Conservation (phyloP, 37 sponge, comb jelly and placozoan genomes). For the Theonella swinhoei region DNA sequence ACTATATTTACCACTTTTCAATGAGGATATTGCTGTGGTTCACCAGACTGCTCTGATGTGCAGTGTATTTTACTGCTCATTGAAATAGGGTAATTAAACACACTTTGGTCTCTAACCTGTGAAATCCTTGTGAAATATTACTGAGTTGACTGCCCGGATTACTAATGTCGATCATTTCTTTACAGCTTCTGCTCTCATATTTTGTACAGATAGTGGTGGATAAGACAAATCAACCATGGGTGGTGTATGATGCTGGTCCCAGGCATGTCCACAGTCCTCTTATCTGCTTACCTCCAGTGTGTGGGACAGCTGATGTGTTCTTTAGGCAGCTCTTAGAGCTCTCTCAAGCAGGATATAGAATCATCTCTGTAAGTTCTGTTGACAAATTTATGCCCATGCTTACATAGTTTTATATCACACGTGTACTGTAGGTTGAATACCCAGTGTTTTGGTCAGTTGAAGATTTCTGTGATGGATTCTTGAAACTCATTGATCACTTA, state of each 20-base stretch:
- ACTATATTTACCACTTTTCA: no score
- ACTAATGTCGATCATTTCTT: no score
- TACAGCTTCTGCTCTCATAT: no score
- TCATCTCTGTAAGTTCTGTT: conserved; percentile 78
- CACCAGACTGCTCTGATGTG: no score
- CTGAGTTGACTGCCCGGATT: no score
- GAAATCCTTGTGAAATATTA: no score
- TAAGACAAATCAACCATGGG: conserved; percentile 76
- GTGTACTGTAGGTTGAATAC: conserved; percentile 73
- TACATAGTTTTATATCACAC: not conserved
- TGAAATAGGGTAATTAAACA: no score
- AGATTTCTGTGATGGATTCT: conserved; percentile 84
- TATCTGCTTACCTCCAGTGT: conserved; percentile 89
- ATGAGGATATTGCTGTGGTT: no score
- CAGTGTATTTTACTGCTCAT: no score
- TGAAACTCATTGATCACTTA: conserved; percentile 81
- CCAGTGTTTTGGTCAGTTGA: conserved; percentile 88
- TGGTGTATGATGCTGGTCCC: conserved; percentile 97
- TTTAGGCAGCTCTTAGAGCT: conserved; percentile 81
- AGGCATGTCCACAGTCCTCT: conserved; percentile 84
- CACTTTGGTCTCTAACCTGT: no score
- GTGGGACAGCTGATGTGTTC: conserved; percentile 93
- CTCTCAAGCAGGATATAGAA: conserved; percentile 78
- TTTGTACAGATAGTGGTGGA: conserved; percentile 64
- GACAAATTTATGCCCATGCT: no score